Evolutionary conservation across 1,140 invertebrate genomes (phyloP).

Genomic region (Scaptomyza hsui): DNA sequence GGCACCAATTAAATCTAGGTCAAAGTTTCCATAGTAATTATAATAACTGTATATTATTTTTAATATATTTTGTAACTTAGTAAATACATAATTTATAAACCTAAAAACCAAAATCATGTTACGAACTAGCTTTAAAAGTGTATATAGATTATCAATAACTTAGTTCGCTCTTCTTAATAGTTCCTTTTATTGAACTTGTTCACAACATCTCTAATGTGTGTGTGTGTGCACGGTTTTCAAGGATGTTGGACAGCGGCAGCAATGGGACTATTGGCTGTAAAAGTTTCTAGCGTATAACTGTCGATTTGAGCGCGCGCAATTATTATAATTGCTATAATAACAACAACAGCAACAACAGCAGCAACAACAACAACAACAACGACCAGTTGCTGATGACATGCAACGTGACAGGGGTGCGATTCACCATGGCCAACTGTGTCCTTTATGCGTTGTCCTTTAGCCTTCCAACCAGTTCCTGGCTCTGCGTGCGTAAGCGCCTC

Average conservation of each 20-base stretch:
- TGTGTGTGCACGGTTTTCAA: slow-evolving; percentile 32
- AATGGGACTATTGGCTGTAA: slow-evolving; percentile 26
- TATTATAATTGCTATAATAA: slow-evolving; percentile 80
- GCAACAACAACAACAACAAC: slow-evolving; percentile 25
- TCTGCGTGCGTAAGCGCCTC: slow-evolving; percentile 65
- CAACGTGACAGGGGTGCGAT: slow-evolving; percentile 53
- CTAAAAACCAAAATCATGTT: too few relatives aligned
- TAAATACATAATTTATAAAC: too few relatives aligned
- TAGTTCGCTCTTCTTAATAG: not conserved
- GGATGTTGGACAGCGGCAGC: slow-evolving; percentile 26
- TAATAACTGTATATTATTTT: too few relatives aligned
- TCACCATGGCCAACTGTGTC: slow-evolving; percentile 7
- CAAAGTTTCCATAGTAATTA: too few relatives aligned
- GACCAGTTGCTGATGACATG: slow-evolving; percentile 54
- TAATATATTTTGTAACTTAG: too few relatives aligned
- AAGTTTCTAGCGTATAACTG: slow-evolving; percentile 59
- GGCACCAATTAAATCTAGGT: too few relatives aligned
- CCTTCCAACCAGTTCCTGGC: not conserved
- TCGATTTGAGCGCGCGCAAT: slow-evolving; percentile 76
- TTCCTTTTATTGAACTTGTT: not conserved
- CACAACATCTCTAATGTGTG: slow-evolving; percentile 23
- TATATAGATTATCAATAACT: too few relatives aligned
- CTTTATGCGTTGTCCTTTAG: slow-evolving; percentile 15
- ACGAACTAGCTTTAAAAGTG: too few relatives aligned
- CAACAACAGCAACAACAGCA: slow-evolving; percentile 44